phyloP scores from a whole-genome alignment of 1,140 invertebrate genomes.

The Diorhabda carinulata region DNA sequence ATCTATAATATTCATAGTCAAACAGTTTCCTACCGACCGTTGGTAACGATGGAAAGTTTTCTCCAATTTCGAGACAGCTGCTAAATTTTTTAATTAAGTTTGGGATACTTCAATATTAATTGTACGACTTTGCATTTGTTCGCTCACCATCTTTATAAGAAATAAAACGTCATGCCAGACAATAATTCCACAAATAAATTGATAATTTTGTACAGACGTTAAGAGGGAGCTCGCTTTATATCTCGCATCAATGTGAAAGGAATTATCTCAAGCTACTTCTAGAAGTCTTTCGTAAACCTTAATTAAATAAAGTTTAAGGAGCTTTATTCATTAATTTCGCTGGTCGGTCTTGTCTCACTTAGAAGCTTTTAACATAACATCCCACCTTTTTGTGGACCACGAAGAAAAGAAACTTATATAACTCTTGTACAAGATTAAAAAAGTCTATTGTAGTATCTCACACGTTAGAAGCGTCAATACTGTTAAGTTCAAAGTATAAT shows the following conservation, averaged over 20 bases:
- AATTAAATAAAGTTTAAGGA: constrained; percentile 15
- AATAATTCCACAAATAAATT: constrained; percentile 28
- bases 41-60: constrained; percentile 9
- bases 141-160: constrained; percentile 29
- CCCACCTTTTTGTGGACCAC: constrained; percentile 20
- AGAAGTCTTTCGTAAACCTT: constrained; percentile 20
- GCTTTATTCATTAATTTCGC: constrained; percentile 27
- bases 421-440: constrained; percentile 26
- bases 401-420: constrained; percentile 19
- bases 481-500: constrained; percentile 35
- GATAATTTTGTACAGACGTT: constrained; percentile 25
- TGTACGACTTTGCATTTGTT: constrained; percentile 11
- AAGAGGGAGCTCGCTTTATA: constrained; percentile 26
- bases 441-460: constrained; percentile 19
- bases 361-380: constrained; percentile 26
- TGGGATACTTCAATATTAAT: constrained; percentile 15
- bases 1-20: constrained; percentile 18
- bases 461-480: constrained; percentile 28
- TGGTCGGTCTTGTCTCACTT: constrained; percentile 27
- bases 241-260: constrained; percentile 26
- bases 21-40: constrained; percentile 14
- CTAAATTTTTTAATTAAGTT: constrained; percentile 18
- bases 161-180: constrained; percentile 19
- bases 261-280: constrained; percentile 14
- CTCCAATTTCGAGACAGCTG: constrained; percentile 12